phyloP scores from a whole-genome alignment of 2,888 invertebrate species.

The Cacoxenus indagator region DNA sequence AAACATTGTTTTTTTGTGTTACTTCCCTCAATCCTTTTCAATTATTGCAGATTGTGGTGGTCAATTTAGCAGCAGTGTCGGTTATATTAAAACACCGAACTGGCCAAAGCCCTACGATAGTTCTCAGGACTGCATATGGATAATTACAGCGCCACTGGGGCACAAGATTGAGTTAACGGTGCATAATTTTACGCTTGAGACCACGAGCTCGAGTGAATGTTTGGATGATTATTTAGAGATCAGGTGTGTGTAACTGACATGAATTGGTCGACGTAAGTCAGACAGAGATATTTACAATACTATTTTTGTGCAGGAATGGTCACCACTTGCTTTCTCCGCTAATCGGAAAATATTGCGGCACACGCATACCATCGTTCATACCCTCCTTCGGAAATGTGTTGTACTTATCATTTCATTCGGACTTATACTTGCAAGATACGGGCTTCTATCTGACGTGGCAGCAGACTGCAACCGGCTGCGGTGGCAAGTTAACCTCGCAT shows the following conservation, averaged over 20 bases:
- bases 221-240: slow-evolving; percentile 81
- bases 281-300: neutral
- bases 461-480: slow-evolving; percentile 80
- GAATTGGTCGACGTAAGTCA: no score
- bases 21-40: neutral
- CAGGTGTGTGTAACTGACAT: slow-evolving; percentile 69
- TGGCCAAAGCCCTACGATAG: slow-evolving; percentile 82
- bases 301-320: slow-evolving; percentile 80
- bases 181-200: slow-evolving; percentile 78
- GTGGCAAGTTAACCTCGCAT: slow-evolving; percentile 80
- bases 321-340: slow-evolving; percentile 79
- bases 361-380: slow-evolving; percentile 75
- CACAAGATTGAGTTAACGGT: slow-evolving; percentile 82
- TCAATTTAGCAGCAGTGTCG: slow-evolving; percentile 76
- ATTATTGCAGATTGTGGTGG: slow-evolving; percentile 87
- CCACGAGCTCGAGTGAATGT: slow-evolving; percentile 72
- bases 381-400: slow-evolving; percentile 83
- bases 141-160: slow-evolving; percentile 79
- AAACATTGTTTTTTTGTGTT: neutral
- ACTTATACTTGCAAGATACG: slow-evolving; percentile 73
- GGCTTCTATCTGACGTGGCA: slow-evolving; percentile 85
- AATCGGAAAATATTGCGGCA: slow-evolving; percentile 85
- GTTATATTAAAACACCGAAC: slow-evolving; percentile 82
- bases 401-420: slow-evolving; percentile 82
- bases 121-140: slow-evolving; percentile 83